A percentile compares a stretch with the other conserved stretches of the same genome.
Evolutionary conservation across 2,113 vertebrate genomes (phyloP).

Genomic region (Lamprotornis superbus): DNA sequence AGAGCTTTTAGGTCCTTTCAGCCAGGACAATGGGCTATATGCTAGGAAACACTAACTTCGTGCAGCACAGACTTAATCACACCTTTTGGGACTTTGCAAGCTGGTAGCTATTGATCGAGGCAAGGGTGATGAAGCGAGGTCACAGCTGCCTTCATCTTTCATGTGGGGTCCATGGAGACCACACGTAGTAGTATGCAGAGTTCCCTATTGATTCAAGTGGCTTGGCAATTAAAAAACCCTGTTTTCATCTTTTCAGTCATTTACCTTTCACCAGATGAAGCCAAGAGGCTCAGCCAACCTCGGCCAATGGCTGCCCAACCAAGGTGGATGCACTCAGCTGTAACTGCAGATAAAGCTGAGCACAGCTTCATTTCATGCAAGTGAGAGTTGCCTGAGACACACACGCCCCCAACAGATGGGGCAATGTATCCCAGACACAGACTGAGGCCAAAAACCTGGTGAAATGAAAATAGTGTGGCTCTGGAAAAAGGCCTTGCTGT

Average conservation of each 20-base stretch:
- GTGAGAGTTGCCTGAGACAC: not conserved
- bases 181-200: not conserved
- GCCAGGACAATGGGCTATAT: conserved; percentile 22
- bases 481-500: not conserved
- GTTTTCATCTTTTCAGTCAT: conserved; percentile 1
- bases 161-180: conserved; percentile 53
- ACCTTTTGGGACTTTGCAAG: conserved; percentile 60
- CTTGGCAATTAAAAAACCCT: conserved; percentile 44
- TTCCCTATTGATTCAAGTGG: conserved; percentile 45
- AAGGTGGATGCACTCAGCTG: not conserved
- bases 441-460: not conserved
- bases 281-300: not conserved
- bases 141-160: conserved; percentile 58
- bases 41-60: conserved; percentile 5
- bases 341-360: not conserved
- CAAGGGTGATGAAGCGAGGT: conserved; percentile 1
- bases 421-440: not conserved
- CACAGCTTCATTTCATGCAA: not conserved
- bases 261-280: conserved; percentile 33
- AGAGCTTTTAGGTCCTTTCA: conserved; percentile 41
- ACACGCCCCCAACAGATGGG: not conserved
- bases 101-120: conserved; percentile 60
- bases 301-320: not conserved
- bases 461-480: not conserved
- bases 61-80: conserved; percentile 49